A percentile compares a stretch with the other conserved stretches of the same genome.
These are phyloP conservation scores for Anolis carolinensis DNA, from an alignment of 2,113 vertebrate species.

Conservation along the genomic window DNA sequence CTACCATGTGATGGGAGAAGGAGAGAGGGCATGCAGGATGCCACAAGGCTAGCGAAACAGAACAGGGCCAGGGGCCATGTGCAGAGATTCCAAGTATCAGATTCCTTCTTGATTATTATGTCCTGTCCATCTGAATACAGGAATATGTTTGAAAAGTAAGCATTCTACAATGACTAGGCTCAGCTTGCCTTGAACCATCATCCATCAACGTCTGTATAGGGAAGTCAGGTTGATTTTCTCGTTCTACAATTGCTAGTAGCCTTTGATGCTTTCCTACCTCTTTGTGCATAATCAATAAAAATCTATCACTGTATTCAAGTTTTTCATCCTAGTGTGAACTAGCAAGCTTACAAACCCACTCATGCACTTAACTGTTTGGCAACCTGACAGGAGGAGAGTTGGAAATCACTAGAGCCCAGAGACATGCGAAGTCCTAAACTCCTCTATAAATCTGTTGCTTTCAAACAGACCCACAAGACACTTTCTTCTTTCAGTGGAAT, in stretches of 20 bases:
- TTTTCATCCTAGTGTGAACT: neutral
- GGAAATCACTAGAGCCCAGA: neutral
- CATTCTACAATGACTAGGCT: neutral
- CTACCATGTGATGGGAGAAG: no score
- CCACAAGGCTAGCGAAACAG: no score
- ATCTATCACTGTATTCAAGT: neutral
- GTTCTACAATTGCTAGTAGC: neutral
- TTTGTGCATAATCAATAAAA: conserved; percentile 1
- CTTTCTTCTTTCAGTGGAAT: neutral
- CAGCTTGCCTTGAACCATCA: neutral
- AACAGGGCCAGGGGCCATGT: no score
- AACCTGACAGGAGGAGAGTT: neutral
- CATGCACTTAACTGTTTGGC: neutral
- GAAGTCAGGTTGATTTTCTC: neutral
- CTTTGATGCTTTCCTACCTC: neutral
- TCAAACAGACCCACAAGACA: neutral
- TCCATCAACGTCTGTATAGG: neutral
- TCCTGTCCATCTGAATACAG: neutral
- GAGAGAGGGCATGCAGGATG: no score
- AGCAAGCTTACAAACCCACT: neutral
- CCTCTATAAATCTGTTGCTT: neutral
- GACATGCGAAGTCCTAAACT: neutral
- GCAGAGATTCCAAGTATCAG: neutral
- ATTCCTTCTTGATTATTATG: neutral
- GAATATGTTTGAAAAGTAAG: neutral